Base-by-base conservation (phyloP, 2,888 invertebrate species). In the Thymelicus sylvestris region DNA sequence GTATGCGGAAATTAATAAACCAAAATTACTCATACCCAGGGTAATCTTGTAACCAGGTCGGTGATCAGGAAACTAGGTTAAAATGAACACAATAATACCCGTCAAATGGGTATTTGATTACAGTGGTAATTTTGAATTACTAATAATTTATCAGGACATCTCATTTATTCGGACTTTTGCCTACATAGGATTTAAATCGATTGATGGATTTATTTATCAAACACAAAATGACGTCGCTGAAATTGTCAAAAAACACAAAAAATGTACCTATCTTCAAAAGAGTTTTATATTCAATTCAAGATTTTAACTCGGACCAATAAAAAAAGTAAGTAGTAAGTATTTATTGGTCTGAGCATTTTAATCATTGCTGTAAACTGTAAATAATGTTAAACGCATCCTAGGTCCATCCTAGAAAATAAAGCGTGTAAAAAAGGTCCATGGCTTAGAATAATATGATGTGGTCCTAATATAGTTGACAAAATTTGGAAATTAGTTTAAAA, bases 1-100 rank as follows among this genome's bases (percentile, higher is more conserved):
- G 83, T 84, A 86, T 85, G 83, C 84, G 89, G 90, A 90, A 91
- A 91, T 91, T 90, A 91, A 87, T 88, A 85, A 87, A 85, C 82
- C 80, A 77, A 86, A 88, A 88, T 88, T 85, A 88, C 82, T 82
- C 85, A 86, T 89, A 89, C 91, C 88, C 71, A 72, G 60, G 61
- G 71, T 62, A 60, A 65, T 44, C 83, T 80, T 83, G 79, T 78
- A 83, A 86, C 81, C 82, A 82, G 85, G 85, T 80, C 85, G 81
- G 76, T 79, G 80, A 80, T 84, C 79, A 80, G 80, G 77, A 84
- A 88, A 88, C 80, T 87, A 83, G 87, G 88, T 87, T 86, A 87
- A 78, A 83, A 76, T 74, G 78, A 83, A 81, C 79, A 83, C 82
- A 82, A 83, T 74, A 79, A 81, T 80, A 77, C 79, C 76, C 72